Conservation (phyloP, 2,797 vertebrate species). For the Phataginus tetradactyla region DNA sequence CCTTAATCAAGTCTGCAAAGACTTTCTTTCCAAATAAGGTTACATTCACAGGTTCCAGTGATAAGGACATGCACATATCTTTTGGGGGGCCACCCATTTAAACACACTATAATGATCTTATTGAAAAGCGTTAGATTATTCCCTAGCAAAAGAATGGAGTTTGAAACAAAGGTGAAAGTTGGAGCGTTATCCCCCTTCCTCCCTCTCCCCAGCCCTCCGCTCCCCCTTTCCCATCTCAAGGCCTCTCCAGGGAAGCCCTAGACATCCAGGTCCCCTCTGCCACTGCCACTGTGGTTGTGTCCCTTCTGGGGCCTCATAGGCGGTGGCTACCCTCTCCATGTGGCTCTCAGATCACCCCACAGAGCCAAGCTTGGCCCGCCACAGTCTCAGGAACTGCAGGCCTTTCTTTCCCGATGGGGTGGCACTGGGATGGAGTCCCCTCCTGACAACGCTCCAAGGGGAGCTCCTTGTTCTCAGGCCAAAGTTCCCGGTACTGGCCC, state of each 20-base stretch:
- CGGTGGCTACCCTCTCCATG: not conserved
- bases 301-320: not conserved
- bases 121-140: not conserved
- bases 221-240: not conserved
- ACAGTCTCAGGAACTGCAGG: not conserved
- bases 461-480: not conserved
- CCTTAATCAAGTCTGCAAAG: not conserved
- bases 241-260: not conserved
- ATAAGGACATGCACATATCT: not conserved
- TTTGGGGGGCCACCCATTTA: not conserved
- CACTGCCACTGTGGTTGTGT: not conserved
- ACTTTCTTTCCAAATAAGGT: not conserved
- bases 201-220: not conserved
- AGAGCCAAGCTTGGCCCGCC: not conserved
- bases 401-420: not conserved
- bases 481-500: not conserved
- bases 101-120: not conserved
- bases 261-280: not conserved
- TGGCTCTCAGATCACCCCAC: not conserved
- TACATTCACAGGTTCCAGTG: not conserved
- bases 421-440: not conserved
- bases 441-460: too few relatives aligned
- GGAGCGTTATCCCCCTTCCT: not conserved
- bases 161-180: not conserved
- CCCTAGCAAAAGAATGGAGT: not conserved